Evolutionary conservation across 1,140 invertebrate species (phyloP), one percentile per base, ranked within the genome.

Genomic region (Pseudomyrmex sp.): DNA sequence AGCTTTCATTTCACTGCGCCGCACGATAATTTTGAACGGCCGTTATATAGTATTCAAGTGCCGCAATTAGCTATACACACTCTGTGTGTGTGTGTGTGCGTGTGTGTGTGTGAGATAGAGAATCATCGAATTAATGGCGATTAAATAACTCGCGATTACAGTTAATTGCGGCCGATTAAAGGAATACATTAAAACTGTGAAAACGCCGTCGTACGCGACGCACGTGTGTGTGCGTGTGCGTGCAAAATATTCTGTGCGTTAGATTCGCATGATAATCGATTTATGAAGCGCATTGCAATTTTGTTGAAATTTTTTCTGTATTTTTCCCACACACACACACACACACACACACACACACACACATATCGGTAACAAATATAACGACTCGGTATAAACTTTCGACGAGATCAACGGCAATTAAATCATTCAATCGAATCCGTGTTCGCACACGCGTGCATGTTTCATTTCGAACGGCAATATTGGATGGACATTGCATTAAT

Each of bases 11-110:
- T 59, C 46, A 18, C 15, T 58, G 44, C 65, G 56, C 56, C 48
- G 56, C 66, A 59, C 73, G 82, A 87, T 80, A 88, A 85, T 82
- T 35, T 90, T 84, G 75, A 72, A 65, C 61, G 61, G 10, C 12
- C 65, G 72, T 69, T 84, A 70, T 70, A 48, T 7, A 35, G 35
- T 35, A 56, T 70, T 48, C 35, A 79, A 79, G 76, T 79, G 76
- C 15, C 23, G 52, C 65, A 79, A 70, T 79, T 79, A 79, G 20
- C 65, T 70, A 26, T 15, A 15, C 20, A 35, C 35, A 18, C 18
- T 18, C 0, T 18, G 18, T 18, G 0, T 18, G 18, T 18, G 18
- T 18, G 18, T 18, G 18, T 18, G 18, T 18, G 18, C 5, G 35
- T 35, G 35, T 13, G 20, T 56, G 54, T 5, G 35, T 35, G 35